Evolutionary conservation across 2,888 invertebrate genomes (phyloP).

Genomic region (Lasioglossum marginatum): DNA sequence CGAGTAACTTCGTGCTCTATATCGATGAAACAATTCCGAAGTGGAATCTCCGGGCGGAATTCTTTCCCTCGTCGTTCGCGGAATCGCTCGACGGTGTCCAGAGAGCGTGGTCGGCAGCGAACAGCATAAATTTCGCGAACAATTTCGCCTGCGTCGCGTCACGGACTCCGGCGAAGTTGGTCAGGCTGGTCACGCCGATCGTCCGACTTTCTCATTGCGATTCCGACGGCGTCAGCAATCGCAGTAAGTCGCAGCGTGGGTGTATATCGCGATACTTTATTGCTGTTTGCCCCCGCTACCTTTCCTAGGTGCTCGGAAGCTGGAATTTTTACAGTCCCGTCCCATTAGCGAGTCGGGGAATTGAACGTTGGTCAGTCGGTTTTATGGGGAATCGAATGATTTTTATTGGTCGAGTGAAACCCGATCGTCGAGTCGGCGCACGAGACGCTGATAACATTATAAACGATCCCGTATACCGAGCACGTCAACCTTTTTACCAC

Average conservation of each 20-base stretch:
- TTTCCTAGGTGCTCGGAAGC: not conserved
- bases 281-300: slow-evolving; percentile 48
- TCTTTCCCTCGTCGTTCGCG: not conserved
- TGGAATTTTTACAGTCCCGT: slow-evolving; percentile 54
- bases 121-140: slow-evolving; percentile 59
- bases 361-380: slow-evolving; percentile 3
- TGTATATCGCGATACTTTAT: slow-evolving; percentile 69
- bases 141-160: slow-evolving; percentile 57
- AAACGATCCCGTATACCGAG: not conserved
- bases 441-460: slow-evolving; percentile 4
- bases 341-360: slow-evolving; percentile 15
- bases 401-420: slow-evolving; percentile 12
- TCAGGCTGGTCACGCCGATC: slow-evolving; percentile 69
- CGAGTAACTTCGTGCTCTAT: not conserved
- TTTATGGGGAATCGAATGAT: not conserved
- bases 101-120: slow-evolving; percentile 30
- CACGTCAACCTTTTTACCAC: not conserved
- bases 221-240: slow-evolving; percentile 68
- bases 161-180: slow-evolving; percentile 45
- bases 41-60: not conserved
- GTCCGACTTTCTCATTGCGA: slow-evolving; percentile 65
- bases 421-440: not conserved
- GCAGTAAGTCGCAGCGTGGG: slow-evolving; percentile 62
- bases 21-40: not conserved
- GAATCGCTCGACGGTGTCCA: slow-evolving; percentile 29